A percentile compares a stretch with the other conserved stretches of the same genome.
These are phyloP conservation scores for Pseudanteris insignis DNA, from an alignment of 2,888 invertebrate genomes.

Conservation along the genomic window DNA sequence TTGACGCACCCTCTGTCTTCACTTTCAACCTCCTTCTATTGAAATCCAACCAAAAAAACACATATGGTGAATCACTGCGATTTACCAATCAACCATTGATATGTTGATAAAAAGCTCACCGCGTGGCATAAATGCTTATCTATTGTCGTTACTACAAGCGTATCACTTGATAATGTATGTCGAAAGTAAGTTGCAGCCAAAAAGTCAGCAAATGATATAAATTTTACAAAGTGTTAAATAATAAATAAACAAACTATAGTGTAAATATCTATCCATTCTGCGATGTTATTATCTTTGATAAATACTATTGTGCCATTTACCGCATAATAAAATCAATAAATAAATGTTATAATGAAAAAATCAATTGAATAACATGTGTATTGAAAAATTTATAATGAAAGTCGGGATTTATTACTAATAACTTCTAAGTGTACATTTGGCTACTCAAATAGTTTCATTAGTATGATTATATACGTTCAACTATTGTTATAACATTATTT, in stretches of 20 bases:
- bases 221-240: slow-evolving; percentile 39
- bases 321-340: slow-evolving; percentile 21
- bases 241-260: slow-evolving; percentile 28
- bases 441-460: not conserved
- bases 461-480: not conserved
- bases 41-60: slow-evolving; percentile 6
- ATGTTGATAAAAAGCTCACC: slow-evolving; percentile 24
- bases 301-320: slow-evolving; percentile 39
- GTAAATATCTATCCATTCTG: slow-evolving; percentile 40
- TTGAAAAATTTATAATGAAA: slow-evolving; percentile 20
- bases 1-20: slow-evolving; percentile 9
- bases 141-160: slow-evolving; percentile 15
- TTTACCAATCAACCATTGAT: slow-evolving; percentile 17
- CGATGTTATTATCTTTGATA: slow-evolving; percentile 36
- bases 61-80: slow-evolving; percentile 1
- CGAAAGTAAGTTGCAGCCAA: slow-evolving; percentile 14
- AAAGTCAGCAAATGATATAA: slow-evolving; percentile 23
- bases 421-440: slow-evolving; percentile 7
- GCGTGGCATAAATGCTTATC: slow-evolving; percentile 25
- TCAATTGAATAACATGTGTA: slow-evolving; percentile 4
- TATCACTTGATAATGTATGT: slow-evolving; percentile 9
- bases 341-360: slow-evolving; percentile 21
- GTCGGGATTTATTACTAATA: slow-evolving; percentile 8
- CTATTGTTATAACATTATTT: not conserved
- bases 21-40: slow-evolving; percentile 11